Evolutionary conservation across 2,113 vertebrate species (phyloP).

Genomic region (Poecile atricapillus): DNA sequence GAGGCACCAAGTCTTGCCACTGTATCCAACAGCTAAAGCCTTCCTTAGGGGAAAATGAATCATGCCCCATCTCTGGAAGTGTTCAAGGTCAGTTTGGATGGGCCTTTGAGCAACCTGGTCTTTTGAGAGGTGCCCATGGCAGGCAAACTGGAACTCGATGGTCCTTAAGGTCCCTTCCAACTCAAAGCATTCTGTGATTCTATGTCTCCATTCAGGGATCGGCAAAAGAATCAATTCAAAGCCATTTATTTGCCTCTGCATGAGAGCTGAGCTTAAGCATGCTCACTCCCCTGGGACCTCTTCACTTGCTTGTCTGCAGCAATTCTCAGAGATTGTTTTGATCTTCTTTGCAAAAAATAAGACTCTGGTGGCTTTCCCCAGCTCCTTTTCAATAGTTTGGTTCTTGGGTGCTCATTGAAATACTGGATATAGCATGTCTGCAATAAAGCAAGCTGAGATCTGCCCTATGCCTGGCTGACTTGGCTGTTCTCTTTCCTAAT

Average conservation of each 20-base stretch:
- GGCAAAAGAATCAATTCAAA: neutral
- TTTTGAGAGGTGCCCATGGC: neutral
- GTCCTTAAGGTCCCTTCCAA: neutral
- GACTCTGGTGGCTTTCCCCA: neutral
- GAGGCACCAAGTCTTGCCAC: rapidly evolving
- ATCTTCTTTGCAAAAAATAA: neutral
- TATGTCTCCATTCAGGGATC: neutral
- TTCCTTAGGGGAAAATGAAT: neutral
- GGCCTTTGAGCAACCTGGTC: neutral
- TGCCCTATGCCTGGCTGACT: neutral
- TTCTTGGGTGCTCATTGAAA: neutral
- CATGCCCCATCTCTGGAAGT: neutral
- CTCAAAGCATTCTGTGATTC: neutral
- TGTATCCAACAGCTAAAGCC: neutral
- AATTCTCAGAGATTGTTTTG: neutral
- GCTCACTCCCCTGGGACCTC: neutral
- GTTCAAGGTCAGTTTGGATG: neutral
- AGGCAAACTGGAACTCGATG: neutral
- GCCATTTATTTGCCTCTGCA: neutral
- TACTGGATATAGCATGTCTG: neutral
- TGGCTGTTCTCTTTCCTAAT: neutral
- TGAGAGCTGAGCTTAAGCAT: neutral
- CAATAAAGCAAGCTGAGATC: neutral
- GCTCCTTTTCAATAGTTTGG: neutral
- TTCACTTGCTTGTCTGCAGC: neutral